Base-by-base conservation (phyloP, 2,888 invertebrate genomes). In the Muschampia plurimacula region DNA sequence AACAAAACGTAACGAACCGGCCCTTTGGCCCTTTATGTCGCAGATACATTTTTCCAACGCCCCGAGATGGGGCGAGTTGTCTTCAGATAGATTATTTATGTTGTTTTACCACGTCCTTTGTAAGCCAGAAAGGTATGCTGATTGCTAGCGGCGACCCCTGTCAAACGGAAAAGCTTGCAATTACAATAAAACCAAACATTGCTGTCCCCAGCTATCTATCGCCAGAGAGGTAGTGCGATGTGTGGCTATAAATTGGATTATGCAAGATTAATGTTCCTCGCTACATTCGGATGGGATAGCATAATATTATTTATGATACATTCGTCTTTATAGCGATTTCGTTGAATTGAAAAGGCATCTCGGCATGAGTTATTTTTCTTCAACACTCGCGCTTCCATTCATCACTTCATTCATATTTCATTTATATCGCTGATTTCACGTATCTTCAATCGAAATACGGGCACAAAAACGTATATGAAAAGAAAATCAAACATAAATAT, bases 1-100 rank as follows among this genome's bases (percentile, higher is more conserved):
- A 80, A 93, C 93, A 92, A 93, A 93, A 92, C 86, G 90, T 93
- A 94, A 93, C 93, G 93, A 94, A 93, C 89, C 89, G 81, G 81
- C 83, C 84, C 85, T 83, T 86, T 87, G 87, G 90, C 87, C 89
- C 89, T 90, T 91, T 90, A 90, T 86, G 85, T 89, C 86, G 82
- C 86, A 87, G 85, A 91, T 91, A 92, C 89, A 91, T 91, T 92
- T 93, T 90, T 90, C 88, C 86, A 83, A 79, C 82, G 81, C 81
- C 82, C 82, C 83, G 81, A 86, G 85, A 87, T 81, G 82, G 82
- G 84, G 81, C 80, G 78, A 78, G 78, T 84, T 87, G 88, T 88
- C 88, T 89, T 83, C 83, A 75, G 79, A 89, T 88, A 90, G 88
- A 92, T 92, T 91, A 92, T 92, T 90, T 92, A 93, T 89, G 84